phyloP scores from a whole-genome alignment of 2,888 invertebrate species.

The Cataglyphis livida region DNA sequence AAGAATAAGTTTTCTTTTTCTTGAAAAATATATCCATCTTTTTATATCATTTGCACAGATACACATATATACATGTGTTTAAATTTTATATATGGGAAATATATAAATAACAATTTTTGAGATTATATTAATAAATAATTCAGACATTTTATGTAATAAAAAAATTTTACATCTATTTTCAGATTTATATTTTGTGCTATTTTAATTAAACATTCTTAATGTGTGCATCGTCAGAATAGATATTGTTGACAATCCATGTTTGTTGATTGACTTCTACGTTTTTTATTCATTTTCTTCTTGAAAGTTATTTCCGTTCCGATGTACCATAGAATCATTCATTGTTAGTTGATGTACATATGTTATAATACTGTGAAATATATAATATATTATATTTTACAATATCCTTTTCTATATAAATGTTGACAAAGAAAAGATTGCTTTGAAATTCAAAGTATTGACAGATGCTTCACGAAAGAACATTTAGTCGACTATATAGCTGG shows the following conservation, averaged over 20 bases:
- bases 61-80: background rate
- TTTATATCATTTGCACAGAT: background rate
- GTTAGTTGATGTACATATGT: constrained; percentile 6
- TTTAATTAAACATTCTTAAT: background rate
- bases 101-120: background rate
- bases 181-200: background rate
- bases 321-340: background rate
- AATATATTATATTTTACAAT: constrained; percentile 1
- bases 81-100: background rate
- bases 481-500: background rate
- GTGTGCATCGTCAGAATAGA: background rate
- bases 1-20: background rate
- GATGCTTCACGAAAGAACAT: background rate
- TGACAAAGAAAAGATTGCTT: background rate
- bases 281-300: background rate
- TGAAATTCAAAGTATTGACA: constrained; percentile 7
- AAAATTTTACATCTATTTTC: background rate
- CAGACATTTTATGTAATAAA: background rate
- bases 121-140: background rate
- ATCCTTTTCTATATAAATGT: background rate
- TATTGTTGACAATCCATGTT: background rate
- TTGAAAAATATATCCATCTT: background rate
- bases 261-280: background rate
- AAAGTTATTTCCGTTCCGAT: background rate
- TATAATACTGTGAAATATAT: constrained; percentile 5